Evolutionary conservation across 2,797 vertebrate genomes (phyloP).

Genomic region (Danio choprae): DNA sequence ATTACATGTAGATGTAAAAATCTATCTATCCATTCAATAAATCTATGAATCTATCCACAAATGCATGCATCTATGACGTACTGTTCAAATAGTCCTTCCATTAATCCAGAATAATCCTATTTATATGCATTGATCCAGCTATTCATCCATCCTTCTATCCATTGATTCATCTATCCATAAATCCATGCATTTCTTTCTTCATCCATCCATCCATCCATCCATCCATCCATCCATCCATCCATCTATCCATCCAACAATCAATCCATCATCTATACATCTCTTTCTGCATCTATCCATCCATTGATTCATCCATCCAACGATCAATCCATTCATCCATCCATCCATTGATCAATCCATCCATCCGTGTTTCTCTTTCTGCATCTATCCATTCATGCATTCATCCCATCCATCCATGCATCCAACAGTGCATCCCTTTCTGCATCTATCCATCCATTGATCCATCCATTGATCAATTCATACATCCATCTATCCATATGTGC

Average conservation of each 20-base stretch:
- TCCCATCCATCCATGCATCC: neutral
- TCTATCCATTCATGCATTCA: too few species aligned
- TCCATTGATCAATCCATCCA: fast-evolving
- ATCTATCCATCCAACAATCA: neutral
- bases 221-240: neutral
- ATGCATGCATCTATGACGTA: neutral
- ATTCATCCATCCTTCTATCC: neutral
- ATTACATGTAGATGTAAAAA: too few species aligned
- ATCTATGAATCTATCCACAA: neutral
- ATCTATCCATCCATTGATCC: neutral
- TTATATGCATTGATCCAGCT: too few species aligned
- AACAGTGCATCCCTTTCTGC: neutral
- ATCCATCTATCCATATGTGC: neutral
- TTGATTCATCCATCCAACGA: neutral
- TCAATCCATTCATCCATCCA: neutral
- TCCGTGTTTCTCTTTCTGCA: too few species aligned
- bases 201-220: neutral
- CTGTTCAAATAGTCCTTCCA: neutral
- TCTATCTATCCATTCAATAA: neutral
- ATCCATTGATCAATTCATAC: neutral
- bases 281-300: neutral
- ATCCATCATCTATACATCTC: neutral
- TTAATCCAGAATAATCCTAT: neutral
- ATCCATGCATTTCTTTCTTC: neutral
- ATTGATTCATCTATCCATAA: neutral